These are phyloP conservation scores for Mesorhabditis spiculigera DNA, from an alignment of 2,888 invertebrate species.

Conservation along the genomic window DNA sequence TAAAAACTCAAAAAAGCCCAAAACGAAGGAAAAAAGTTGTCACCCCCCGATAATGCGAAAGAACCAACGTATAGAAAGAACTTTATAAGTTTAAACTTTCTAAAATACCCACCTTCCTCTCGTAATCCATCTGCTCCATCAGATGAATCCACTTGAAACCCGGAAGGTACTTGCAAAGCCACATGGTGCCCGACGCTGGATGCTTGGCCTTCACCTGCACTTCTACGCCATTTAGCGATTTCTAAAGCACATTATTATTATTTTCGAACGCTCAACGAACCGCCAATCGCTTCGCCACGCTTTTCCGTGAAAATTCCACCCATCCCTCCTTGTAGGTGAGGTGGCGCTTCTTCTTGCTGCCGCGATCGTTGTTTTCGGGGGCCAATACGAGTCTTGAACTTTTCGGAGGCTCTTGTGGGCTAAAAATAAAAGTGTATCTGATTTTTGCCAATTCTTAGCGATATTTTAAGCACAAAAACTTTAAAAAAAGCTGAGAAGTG, in stretches of 20 bases:
- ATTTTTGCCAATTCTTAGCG: not conserved
- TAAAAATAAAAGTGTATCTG: not conserved
- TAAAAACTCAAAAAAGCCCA: no score
- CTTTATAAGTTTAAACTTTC: no score
- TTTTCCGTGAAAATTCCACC: constrained; percentile 53
- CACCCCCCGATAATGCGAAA: no score
- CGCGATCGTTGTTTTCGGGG: constrained; percentile 13
- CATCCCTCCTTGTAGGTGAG: constrained; percentile 50
- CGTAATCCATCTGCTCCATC: constrained; percentile 86
- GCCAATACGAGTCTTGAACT: not conserved
- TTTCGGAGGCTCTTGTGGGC: not conserved
- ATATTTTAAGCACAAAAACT: no score
- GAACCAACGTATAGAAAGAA: no score
- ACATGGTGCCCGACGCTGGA: constrained; percentile 79
- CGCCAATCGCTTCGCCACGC: constrained; percentile 36
- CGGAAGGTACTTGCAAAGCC: constrained; percentile 93
- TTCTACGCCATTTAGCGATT: not conserved
- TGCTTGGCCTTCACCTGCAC: not conserved
- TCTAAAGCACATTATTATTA: not conserved
- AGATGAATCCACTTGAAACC: constrained; percentile 92
- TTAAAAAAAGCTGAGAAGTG: no score
- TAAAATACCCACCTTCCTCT: constrained; percentile 77
- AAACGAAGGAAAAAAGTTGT: no score
- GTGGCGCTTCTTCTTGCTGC: constrained; percentile 18
- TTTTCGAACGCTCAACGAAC: not conserved